A percentile compares a stretch with the other conserved stretches of the same genome.
Conservation (phyloP, 2,113 vertebrate genomes). For the Hucho hucho region DNA sequence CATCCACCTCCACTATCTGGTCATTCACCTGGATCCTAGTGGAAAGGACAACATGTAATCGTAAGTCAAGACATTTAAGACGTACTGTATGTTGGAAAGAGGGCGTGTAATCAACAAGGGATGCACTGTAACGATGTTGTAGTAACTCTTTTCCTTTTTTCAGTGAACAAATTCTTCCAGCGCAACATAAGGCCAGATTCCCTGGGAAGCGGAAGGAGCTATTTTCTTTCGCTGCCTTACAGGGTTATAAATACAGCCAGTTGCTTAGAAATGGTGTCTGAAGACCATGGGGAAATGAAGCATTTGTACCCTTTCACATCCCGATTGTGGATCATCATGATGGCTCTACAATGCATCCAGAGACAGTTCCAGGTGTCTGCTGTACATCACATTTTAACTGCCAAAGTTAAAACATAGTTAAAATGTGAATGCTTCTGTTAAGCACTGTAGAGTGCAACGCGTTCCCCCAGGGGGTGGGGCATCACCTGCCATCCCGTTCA, state of each 20-base stretch:
- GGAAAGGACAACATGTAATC: conserved; percentile 18
- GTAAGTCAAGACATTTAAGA: background rate
- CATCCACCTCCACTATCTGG: conserved; percentile 92
- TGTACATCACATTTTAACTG: background rate
- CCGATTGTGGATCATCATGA: background rate
- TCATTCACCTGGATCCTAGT: conserved; percentile 87
- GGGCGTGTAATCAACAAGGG: background rate
- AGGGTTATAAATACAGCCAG: conserved; percentile 46
- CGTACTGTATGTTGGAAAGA: conserved; percentile 5
- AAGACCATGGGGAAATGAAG: conserved; percentile 14
- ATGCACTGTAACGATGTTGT: background rate
- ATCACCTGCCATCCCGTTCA: conserved; percentile 82
- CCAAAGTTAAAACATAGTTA: background rate
- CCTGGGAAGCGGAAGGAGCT: conserved; percentile 27
- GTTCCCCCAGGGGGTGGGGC: background rate
- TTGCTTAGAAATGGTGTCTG: conserved; percentile 35
- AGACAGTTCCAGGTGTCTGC: background rate
- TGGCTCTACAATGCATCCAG: background rate
- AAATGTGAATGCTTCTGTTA: background rate
- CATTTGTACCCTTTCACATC: conserved; percentile 16
- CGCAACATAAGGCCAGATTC: conserved; percentile 19
- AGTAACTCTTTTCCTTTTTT: background rate
- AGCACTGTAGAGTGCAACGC: background rate
- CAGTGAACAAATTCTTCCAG: background rate
- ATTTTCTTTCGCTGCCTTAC: conserved; percentile 27